Evolutionary conservation across 2,113 vertebrate species (phyloP).

Genomic region (Elachura formosa): DNA sequence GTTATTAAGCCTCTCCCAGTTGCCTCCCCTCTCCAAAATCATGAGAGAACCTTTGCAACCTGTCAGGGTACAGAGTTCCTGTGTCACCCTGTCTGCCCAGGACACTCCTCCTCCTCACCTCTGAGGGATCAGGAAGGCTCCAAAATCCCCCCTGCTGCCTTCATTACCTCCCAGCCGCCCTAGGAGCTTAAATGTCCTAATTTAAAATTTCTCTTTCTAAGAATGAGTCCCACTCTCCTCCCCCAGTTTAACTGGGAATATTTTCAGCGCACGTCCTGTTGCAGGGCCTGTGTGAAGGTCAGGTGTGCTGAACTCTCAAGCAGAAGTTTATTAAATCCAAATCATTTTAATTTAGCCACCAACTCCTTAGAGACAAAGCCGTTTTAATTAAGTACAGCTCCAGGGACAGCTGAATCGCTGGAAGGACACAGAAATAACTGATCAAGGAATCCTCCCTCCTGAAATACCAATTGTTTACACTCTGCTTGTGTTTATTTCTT

Average conservation of each 20-base stretch:
- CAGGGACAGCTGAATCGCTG: background rate
- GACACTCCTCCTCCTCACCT: background rate
- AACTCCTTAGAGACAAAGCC: background rate
- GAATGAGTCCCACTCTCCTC: background rate
- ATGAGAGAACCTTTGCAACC: background rate
- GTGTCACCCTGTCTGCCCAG: background rate
- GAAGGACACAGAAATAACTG: background rate
- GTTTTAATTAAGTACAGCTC: background rate
- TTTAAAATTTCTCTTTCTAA: background rate
- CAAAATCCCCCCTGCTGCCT: background rate
- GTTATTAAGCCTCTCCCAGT: background rate
- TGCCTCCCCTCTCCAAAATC: background rate
- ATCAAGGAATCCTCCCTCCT: background rate
- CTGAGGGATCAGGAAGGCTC: background rate
- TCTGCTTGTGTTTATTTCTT: background rate
- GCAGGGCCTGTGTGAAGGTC: background rate
- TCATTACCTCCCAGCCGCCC: background rate
- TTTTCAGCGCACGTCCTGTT: background rate
- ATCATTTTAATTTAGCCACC: background rate
- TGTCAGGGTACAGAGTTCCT: background rate
- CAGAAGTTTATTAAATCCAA: background rate
- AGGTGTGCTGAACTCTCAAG: background rate
- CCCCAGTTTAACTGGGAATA: fast-evolving
- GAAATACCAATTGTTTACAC: background rate
- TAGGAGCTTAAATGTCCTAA: background rate